Conservation (phyloP, 2,797 vertebrate genomes). For the Sebastes steindachneri region DNA sequence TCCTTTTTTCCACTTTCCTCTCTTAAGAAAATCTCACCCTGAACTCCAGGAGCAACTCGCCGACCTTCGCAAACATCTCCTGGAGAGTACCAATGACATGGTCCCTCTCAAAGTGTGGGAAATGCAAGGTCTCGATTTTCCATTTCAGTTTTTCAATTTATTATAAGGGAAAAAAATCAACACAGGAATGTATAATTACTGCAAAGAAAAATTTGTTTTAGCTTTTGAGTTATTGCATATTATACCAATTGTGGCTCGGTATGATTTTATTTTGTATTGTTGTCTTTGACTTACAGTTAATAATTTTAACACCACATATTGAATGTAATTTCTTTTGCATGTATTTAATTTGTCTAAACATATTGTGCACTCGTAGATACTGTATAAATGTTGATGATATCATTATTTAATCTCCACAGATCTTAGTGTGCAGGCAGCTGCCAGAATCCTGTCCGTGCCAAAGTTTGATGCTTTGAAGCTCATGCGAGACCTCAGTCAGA, state of each 20-base stretch:
- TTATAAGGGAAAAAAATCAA: not conserved
- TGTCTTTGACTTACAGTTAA: not conserved
- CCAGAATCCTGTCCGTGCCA: slow-evolving; percentile 88
- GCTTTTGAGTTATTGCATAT: not conserved
- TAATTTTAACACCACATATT: not conserved
- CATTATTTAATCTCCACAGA: slow-evolving; percentile 78
- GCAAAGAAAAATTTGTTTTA: not conserved
- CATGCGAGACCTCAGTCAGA: slow-evolving; percentile 94
- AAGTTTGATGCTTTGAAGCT: slow-evolving; percentile 92
- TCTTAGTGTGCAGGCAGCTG: slow-evolving; percentile 95
- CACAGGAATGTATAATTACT: not conserved
- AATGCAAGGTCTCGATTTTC: slow-evolving; percentile 88
- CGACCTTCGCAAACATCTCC: slow-evolving; percentile 90
- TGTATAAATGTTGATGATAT: not conserved
- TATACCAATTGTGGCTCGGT: not conserved
- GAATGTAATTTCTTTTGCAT: not conserved
- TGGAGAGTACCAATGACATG: slow-evolving; percentile 91
- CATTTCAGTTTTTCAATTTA: not conserved
- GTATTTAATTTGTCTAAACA: not conserved
- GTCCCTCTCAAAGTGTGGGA: slow-evolving; percentile 97
- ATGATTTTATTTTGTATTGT: not conserved
- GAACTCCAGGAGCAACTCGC: slow-evolving; percentile 87
- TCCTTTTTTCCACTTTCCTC: not conserved
- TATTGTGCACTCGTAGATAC: not conserved
- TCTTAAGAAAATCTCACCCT: slow-evolving; percentile 87